These are phyloP conservation scores for Brienomyrus brachyistius DNA, from an alignment of 2,113 vertebrate genomes.

Conservation along the genomic window DNA sequence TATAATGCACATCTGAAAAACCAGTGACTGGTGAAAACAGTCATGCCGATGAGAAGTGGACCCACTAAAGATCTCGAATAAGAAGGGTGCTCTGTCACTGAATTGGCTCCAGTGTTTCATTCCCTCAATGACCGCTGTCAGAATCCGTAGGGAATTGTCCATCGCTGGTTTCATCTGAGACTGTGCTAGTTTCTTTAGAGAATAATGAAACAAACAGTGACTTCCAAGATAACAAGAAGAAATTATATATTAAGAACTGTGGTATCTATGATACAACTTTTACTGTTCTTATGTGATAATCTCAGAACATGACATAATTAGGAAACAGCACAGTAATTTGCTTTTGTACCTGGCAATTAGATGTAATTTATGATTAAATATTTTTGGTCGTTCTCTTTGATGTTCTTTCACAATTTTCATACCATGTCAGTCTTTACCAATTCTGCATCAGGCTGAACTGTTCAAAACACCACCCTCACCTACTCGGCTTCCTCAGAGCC, in stretches of 20 bases:
- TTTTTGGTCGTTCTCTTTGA: not conserved
- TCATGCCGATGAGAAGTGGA: slow-evolving; percentile 5
- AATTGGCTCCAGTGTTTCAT: slow-evolving; percentile 87
- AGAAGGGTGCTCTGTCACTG: slow-evolving; percentile 58
- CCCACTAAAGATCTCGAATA: slow-evolving; percentile 91
- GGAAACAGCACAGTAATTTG: not conserved
- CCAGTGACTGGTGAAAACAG: not conserved
- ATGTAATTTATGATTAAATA: not conserved
- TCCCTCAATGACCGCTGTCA: slow-evolving; percentile 79
- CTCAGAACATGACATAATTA: not conserved
- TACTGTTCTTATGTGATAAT: not conserved
- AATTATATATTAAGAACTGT: not conserved
- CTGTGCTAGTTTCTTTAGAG: slow-evolving; percentile 44
- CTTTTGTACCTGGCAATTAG: not conserved
- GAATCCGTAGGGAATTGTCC: slow-evolving; percentile 73
- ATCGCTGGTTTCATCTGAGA: slow-evolving; percentile 50
- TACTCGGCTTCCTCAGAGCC: not conserved
- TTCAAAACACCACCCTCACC: not conserved
- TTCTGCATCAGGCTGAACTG: not conserved
- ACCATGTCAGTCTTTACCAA: not conserved
- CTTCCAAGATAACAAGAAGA: not conserved
- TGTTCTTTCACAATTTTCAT: not conserved
- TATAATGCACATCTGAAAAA: not conserved
- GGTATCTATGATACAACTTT: not conserved
- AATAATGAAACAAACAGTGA: not conserved